Evolutionary conservation across 2,113 vertebrate genomes (phyloP), one percentile per base, ranked within the genome.

Genomic region (Sigmodon hispidus): DNA sequence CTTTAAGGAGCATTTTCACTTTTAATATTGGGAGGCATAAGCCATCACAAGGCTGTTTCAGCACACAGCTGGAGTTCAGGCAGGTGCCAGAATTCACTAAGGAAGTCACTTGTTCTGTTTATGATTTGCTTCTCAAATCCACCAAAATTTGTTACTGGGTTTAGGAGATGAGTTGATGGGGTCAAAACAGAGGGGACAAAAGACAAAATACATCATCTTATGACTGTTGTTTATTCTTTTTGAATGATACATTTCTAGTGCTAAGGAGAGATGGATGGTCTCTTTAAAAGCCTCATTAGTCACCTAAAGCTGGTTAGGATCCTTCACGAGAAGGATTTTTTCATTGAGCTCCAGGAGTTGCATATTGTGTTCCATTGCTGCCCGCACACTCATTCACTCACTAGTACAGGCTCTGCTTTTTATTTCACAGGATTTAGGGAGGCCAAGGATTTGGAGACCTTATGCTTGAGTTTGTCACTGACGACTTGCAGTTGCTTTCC

Each of bases 41-140:
- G 59, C 57, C 52, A 50, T 91, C 81, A 22, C 40, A n/a, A 79
- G 81, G n/a, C 43, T 73, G 65, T 94, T 93, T 95, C 45, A 96
- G 34, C 76, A 89, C 81, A 34, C 52, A 95, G 89, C 72, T 79
- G 89, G 67, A 48, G 8, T 91, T 72, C 43, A 31, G 2, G 29
- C 57, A 69, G 21, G 55, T 61, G n/a, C 86, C 93, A 84, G 65
- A 52, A 89, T 87, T 95, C 90, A 73, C 55, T 79, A 34, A 91
- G 45, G 50, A n/a, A 81, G 76, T 16, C 89, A 85, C 45, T 85
- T 87, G 75, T 48, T 63, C 50, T 87, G 0, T 79, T 26, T 63
- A 29, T 43, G 81, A 81, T 93, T 88, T 81, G 76, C 86, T 92
- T 76, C 43, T 88, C 86, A 88, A 80, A 91, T 70, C 22, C 24